Base-by-base conservation (phyloP, 2,888 invertebrate species). In the Euproctis similis region DNA sequence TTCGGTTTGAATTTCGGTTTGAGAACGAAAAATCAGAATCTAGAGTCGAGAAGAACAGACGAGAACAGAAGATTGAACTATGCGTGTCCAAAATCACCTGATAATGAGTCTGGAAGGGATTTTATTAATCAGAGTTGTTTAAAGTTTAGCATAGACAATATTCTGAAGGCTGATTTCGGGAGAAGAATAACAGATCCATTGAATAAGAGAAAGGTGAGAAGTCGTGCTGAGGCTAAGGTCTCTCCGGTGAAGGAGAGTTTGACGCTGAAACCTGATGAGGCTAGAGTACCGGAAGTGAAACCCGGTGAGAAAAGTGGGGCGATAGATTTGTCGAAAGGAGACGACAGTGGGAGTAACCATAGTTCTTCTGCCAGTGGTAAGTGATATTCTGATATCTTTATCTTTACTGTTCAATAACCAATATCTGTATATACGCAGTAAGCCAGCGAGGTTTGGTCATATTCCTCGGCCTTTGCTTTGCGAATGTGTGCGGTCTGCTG, bases 81-180 rank as follows among this genome's bases (percentile, higher is more conserved):
- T 12, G 39, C 10, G 7, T 55, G 61, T 1, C 76, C 76, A 0
- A 80, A 78, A 38, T 76, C 80, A 0, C 73, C 76, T 0, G 75
- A 75, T 1, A 65, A 77, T 18, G 78, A 78, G 8, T 72, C 75
- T 0, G 70, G 60, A 2, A 68, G 76, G 8, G 78, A 84, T 31
- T 74, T 70, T 6, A 78, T 82, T 0, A 86, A 88, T 37, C 88
- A 88, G 37, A 81, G 81, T 24, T 87, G 87, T 46, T 67, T 95
- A 14, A 91, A 92, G 48, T 95, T 94, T 77, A 94, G 94, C 57
- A 94, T 95, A 62, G 93, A 92, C 54, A 94, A 95, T 69, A 95
- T 95, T 37, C 72, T 95, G 12, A 90, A 93, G 56, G 94, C 94
- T 0, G 94, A 95, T 63, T 95, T 95, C 46, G 94, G 95, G 0